Evolutionary conservation across 1,140 invertebrate genomes (phyloP).

Genomic region (Oryzaephilus surinamensis): DNA sequence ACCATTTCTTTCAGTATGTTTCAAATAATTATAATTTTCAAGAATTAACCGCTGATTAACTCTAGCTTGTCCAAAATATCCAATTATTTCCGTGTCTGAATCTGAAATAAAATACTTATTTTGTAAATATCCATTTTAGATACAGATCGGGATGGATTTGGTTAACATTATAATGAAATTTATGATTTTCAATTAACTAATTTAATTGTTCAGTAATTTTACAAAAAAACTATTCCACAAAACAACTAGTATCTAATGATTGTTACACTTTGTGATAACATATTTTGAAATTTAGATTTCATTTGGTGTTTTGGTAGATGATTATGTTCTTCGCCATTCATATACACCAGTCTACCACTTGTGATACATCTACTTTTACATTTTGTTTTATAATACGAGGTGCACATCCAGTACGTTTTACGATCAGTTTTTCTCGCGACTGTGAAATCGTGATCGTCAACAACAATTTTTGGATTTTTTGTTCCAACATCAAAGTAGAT

Average conservation of each 20-base stretch:
- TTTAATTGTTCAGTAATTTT: too few species aligned
- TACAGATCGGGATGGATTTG: too few species aligned
- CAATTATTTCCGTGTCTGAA: too few species aligned
- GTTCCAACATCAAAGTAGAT: constrained; percentile 16
- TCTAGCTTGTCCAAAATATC: too few species aligned
- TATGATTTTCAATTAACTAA: not conserved
- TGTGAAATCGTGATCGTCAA: constrained; percentile 16
- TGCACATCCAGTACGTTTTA: constrained; percentile 19
- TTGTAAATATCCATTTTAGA: too few species aligned
- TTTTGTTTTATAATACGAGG: constrained; percentile 14
- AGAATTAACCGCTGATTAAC: too few species aligned
- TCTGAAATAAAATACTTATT: too few species aligned
- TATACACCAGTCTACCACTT: constrained; percentile 12
- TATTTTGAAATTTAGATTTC: constrained; percentile 5
- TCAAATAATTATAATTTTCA: too few species aligned
- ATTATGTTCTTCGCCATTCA: constrained; percentile 18
- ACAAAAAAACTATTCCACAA: not conserved
- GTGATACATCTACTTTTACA: constrained; percentile 17
- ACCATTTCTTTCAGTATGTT: too few species aligned
- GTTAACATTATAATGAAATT: too few species aligned
- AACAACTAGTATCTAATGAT: not conserved
- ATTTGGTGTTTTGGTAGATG: constrained; percentile 12
- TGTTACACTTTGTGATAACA: constrained; percentile 12
- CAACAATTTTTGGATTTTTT: constrained; percentile 20
- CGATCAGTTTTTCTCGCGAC: constrained; percentile 9